These are phyloP conservation scores for Pardalotus punctatus DNA, from an alignment of 2,113 vertebrate species.

Conservation along the genomic window DNA sequence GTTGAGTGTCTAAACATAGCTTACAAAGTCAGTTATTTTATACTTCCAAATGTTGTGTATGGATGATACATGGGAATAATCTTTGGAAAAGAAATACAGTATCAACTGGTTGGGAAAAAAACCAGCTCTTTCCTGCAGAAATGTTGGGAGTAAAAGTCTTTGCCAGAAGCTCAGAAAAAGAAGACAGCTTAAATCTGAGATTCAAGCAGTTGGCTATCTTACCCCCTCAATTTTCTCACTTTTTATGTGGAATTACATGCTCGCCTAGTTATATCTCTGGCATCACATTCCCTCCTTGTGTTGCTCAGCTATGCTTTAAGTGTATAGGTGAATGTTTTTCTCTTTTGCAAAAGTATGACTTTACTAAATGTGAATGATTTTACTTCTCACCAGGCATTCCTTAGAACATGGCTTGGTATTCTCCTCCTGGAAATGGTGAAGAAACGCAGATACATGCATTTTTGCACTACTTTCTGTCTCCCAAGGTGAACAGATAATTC, in stretches of 20 bases:
- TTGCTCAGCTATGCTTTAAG: not conserved
- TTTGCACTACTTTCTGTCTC: not conserved
- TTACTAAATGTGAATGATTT: not conserved
- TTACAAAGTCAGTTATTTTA: not conserved
- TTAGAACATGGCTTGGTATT: not conserved
- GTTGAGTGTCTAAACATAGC: fast-evolving
- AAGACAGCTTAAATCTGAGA: not conserved
- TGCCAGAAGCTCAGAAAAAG: not conserved
- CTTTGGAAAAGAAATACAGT: not conserved
- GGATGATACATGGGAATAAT: not conserved
- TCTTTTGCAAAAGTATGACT: not conserved
- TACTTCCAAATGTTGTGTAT: not conserved
- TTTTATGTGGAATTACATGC: not conserved
- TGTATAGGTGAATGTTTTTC: not conserved
- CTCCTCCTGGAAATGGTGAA: not conserved
- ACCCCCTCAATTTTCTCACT: not conserved
- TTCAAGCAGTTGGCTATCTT: not conserved
- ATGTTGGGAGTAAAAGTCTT: not conserved
- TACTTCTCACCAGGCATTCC: not conserved
- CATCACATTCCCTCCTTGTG: not conserved
- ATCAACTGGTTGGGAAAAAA: not conserved
- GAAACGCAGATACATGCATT: not conserved
- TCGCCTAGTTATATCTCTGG: not conserved
- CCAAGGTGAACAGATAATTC: not conserved
- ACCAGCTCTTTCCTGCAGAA: not conserved